Evolutionary conservation across 2,113 vertebrate genomes (phyloP).

Genomic region (Chloroceryle aenea): DNA sequence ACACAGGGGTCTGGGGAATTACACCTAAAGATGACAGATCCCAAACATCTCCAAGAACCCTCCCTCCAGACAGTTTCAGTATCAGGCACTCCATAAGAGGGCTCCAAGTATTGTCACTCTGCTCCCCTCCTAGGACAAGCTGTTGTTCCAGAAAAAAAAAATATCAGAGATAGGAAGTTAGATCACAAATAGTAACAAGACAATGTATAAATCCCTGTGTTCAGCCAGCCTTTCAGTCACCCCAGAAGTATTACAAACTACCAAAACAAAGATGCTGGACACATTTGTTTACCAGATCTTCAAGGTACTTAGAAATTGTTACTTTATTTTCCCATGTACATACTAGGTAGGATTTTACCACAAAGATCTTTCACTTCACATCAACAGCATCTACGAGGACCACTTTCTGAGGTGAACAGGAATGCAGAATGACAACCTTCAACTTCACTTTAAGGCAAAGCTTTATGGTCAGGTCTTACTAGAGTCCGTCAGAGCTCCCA

Average conservation of each 20-base stretch:
- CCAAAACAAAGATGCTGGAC: background rate
- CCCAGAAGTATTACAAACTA: background rate
- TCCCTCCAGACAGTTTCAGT: background rate
- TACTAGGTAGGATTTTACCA: background rate
- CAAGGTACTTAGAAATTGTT: fast-evolving
- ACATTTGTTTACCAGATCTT: background rate
- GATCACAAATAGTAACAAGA: background rate
- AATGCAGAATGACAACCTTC: background rate
- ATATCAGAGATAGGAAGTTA: background rate
- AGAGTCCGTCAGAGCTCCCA: background rate
- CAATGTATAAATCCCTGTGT: background rate
- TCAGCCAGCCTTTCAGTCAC: background rate
- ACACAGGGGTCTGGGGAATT: background rate
- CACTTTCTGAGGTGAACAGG: background rate
- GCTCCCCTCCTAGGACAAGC: background rate
- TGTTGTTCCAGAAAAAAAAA: background rate
- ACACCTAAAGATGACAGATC: background rate
- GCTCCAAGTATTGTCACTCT: background rate
- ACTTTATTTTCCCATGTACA: background rate
- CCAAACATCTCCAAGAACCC: background rate
- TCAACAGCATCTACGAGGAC: background rate
- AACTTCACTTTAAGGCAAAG: background rate
- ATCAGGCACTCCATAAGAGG: background rate
- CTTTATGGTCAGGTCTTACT: background rate
- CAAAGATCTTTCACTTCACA: background rate